Evolutionary conservation across 1,140 invertebrate species (phyloP), one percentile per base, ranked within the genome.

Genomic region (Gonatopus flavifemur): DNA sequence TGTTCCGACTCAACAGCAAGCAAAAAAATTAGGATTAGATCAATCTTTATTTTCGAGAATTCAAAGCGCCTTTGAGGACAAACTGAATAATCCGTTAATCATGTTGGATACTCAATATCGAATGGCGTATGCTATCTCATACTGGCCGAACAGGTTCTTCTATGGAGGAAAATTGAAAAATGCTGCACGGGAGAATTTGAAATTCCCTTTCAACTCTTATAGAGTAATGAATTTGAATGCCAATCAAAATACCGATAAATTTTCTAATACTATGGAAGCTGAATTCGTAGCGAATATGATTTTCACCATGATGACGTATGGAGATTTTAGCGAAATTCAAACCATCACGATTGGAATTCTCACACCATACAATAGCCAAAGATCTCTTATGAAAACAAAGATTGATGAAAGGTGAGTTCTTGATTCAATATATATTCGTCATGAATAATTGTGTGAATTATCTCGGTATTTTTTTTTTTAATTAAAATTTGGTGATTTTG

Each of bases 71-170:
- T 79, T 84, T 49, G 42, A 72, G 57, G 46, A 55, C 37, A 2
- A 36, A 1, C 1, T 20, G 20, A 53, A 53, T 18, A 66, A 61
- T 46, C 55, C 66, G 0, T 59, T 71, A 7, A 82, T 85, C 40
- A 83, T 87, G 59, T 72, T 96, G 2, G 78, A 83, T 52, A 77
- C 79, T 13, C 94, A 96, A 67, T 95, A 94, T 72, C 80, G 94
- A 51, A 96, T 96, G 94, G 88, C 92, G 57, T 81, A 82, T 25
- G 86, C 85, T 46, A 91, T 93, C 45, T 84, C 83, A 8, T 67
- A 74, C 25, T 93, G 87, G 81, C 90, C 91, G 1, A 90, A 88
- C 63, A 69, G 79, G 8, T 82, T 86, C 13, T 94, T 96, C 72
- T 98, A 97, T 72, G 73, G 77, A 3, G 78, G 79, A 18, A 61